Conservation (phyloP, 2,113 vertebrate genomes). For the Burhinus bistriatus region DNA sequence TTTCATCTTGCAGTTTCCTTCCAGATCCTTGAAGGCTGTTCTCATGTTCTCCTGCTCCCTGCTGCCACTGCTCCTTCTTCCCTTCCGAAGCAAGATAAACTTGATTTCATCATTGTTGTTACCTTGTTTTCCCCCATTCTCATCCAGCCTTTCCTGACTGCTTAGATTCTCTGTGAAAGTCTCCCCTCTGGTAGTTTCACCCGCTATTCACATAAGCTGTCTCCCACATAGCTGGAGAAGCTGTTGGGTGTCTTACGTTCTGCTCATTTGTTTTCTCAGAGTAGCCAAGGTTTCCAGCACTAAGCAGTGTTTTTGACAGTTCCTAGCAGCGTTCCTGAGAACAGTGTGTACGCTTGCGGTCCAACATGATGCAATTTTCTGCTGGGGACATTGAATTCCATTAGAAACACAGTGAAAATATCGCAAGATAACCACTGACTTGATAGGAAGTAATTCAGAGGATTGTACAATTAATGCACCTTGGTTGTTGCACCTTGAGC, state of each 20-base stretch:
- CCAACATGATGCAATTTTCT: background rate
- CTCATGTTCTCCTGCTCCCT: background rate
- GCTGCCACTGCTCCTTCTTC: background rate
- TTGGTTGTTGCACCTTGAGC: background rate
- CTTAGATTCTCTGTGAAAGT: background rate
- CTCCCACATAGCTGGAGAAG: background rate
- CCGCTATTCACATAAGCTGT: accelerated
- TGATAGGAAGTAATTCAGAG: background rate
- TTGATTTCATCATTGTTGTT: background rate
- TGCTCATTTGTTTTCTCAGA: background rate
- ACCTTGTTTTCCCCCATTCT: background rate
- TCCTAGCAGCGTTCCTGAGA: background rate
- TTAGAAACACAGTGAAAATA: background rate
- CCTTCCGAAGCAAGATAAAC: background rate
- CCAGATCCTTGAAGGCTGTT: background rate
- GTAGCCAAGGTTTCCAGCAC: background rate
- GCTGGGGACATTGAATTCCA: background rate
- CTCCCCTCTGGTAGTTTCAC: background rate
- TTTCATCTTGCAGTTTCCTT: background rate
- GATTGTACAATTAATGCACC: background rate
- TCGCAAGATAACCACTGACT: background rate
- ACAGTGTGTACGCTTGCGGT: background rate
- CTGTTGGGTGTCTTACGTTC: background rate
- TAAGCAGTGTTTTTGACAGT: background rate
- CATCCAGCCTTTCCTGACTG: background rate